Base-by-base conservation (phyloP, 2,113 vertebrate genomes). In the Callionymus lyra region DNA sequence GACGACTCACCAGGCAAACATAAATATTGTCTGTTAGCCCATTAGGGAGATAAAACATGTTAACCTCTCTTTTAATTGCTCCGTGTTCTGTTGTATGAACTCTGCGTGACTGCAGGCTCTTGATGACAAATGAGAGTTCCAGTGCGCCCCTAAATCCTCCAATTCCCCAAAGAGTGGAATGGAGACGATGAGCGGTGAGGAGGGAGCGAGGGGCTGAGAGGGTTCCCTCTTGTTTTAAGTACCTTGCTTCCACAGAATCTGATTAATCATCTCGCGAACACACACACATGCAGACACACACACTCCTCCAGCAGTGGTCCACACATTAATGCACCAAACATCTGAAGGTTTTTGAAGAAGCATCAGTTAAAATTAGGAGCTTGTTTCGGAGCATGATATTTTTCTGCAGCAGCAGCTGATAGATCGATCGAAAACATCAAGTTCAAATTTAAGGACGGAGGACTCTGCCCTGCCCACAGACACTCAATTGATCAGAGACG, bases 31-130 rank as follows among this genome's bases (percentile, higher is more conserved):
- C 37, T 76, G 84, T 88, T 93, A 90, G 88, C 87, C 89, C 89
- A 91, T 91, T 90, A 92, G 87, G 72, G 88, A 91, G 87, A 93
- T 92, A 92, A 92, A 92, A 90, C 85, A 91, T 88, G 85, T 83
- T 83, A 82, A 84, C 68, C 82, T 74, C 72, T 76, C 71, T 89
- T 87, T 68, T 90, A 92, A 91, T 89, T 89, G 86, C 87, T 73
- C 6, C 84, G 81, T 76, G 85, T 86, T 94, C 86, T 96, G 88
- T 76, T 88, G 89, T 91, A 84, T 95, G 94, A 96, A 97, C 92
- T 97, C 90, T 91, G 83, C 67, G 77, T 94, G 93, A 96, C 92
- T 93, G 85, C 80, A 69, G 47, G 47, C 52, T 86, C 85, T 85
- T 72, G 52, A 88, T 91, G 91, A 93, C 84, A 89, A 93, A 94